Percentiles rank a stretch among this genome's conserved stretches.
phyloP scores from a whole-genome alignment of 2,113 vertebrate species.

The Chamaetylas fuelleborni region DNA sequence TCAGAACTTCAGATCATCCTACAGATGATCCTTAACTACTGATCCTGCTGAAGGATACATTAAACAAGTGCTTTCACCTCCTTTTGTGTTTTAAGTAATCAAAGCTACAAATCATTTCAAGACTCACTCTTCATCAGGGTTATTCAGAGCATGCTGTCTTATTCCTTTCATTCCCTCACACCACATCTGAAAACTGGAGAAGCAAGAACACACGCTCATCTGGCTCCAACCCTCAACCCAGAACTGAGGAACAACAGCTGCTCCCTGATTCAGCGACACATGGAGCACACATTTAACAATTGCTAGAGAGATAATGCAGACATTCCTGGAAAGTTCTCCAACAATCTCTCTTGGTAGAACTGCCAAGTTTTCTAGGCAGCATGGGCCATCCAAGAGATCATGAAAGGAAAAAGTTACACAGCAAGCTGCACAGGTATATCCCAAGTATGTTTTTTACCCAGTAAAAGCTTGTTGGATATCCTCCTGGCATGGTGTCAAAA shows the following conservation, averaged over 20 bases:
- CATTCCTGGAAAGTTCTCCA: neutral
- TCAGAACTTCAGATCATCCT: neutral
- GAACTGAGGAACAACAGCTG: neutral
- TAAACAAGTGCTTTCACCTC: neutral
- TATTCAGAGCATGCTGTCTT: neutral
- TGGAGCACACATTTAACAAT: rapidly evolving
- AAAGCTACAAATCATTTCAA: neutral
- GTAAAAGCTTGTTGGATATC: neutral
- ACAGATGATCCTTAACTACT: neutral
- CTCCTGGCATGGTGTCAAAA: neutral
- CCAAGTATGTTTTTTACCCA: neutral
- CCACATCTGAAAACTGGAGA: neutral
- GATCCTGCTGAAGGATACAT: neutral
- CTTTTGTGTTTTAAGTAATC: neutral
- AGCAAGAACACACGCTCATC: neutral
- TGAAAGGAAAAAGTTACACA: neutral
- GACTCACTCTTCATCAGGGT: neutral
- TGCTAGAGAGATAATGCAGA: neutral
- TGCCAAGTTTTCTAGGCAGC: neutral
- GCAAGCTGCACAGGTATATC: neutral
- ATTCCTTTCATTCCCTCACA: neutral
- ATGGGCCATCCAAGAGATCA: neutral
- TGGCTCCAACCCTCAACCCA: neutral
- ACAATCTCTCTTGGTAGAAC: neutral
- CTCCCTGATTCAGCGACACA: neutral